Percentiles rank a stretch among this genome's conserved stretches.
These are phyloP conservation scores for Tamias sibiricus DNA, from an alignment of 2,113 vertebrate genomes.

Conservation along the genomic window DNA sequence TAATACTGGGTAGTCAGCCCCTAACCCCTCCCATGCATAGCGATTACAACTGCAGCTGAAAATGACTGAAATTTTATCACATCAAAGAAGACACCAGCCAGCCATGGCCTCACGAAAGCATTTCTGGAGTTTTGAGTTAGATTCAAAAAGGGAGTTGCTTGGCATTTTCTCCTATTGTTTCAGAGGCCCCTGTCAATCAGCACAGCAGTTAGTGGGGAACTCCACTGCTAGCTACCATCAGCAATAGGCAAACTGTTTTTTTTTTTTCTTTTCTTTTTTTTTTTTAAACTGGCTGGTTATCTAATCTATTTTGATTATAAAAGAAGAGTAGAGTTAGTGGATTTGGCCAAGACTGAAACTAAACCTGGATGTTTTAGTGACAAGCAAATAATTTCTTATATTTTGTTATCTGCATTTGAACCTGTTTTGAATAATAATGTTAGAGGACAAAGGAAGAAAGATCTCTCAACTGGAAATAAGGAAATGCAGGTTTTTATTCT, in stretches of 20 bases:
- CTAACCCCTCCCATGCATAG: conserved; percentile 44
- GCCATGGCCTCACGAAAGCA: conserved; percentile 59
- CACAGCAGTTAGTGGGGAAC: conserved; percentile 63
- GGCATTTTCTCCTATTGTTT: conserved; percentile 66
- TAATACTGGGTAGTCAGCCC: conserved; percentile 60
- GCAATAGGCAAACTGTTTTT: background rate
- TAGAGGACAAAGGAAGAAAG: background rate
- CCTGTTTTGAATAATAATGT: conserved; percentile 37
- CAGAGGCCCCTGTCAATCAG: conserved; percentile 69
- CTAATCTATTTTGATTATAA: conserved; percentile 50
- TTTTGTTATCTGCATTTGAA: background rate
- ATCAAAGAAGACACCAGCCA: conserved; percentile 73
- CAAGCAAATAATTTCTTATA: background rate
- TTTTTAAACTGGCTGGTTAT: conserved; percentile 61
- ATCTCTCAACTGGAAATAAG: background rate
- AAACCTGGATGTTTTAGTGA: conserved; percentile 26
- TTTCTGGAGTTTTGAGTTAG: conserved; percentile 58
- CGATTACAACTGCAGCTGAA: conserved; percentile 69
- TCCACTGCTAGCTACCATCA: conserved; percentile 35
- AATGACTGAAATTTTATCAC: conserved; percentile 73
- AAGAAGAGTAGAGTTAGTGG: background rate
- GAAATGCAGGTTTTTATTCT: background rate
- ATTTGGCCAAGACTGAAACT: conserved; percentile 48
- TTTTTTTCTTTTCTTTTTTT: too few relatives aligned
- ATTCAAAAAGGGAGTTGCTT: conserved; percentile 55